These are phyloP conservation scores for Drosophila atripex DNA, from an alignment of 2,888 invertebrate genomes.

Conservation along the genomic window DNA sequence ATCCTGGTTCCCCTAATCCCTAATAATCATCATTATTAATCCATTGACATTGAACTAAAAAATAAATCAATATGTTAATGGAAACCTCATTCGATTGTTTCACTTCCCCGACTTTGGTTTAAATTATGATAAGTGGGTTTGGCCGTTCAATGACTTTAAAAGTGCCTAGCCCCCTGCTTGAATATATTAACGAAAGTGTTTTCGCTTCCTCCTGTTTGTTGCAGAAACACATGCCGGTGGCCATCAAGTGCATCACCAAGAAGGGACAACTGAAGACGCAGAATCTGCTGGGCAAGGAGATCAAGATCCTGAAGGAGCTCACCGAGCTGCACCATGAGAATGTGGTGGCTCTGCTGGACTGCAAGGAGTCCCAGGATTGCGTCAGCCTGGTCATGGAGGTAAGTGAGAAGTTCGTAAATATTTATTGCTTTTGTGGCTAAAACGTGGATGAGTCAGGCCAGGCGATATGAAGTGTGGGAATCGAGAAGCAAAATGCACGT, in stretches of 20 bases:
- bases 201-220: constrained; percentile 4
- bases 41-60: too few relatives aligned
- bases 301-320: constrained; percentile 98
- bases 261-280: constrained; percentile 99
- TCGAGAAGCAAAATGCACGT: constrained; percentile 54
- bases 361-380: constrained; percentile 97
- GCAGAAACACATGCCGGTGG: constrained; percentile 94
- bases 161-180: constrained; percentile 32
- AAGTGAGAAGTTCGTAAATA: constrained; percentile 68
- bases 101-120: constrained; percentile 25
- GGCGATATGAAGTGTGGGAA: constrained; percentile 8
- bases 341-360: constrained; percentile 98
- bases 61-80: constrained; percentile 10
- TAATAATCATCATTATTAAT: too few relatives aligned
- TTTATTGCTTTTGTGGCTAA: constrained; percentile 23
- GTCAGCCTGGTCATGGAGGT: constrained; percentile 99
- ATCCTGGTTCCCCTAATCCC: too few relatives aligned
- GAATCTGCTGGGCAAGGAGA: constrained; percentile 98
- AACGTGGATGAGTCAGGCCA: constrained; percentile 36
- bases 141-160: constrained; percentile 45
- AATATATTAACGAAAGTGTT: constrained; percentile 45
- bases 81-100: constrained; percentile 28
- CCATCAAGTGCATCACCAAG: constrained; percentile 99
- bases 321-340: constrained; percentile 99
- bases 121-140: constrained; percentile 26